Evolutionary conservation across 2,113 vertebrate species (phyloP), one percentile per base, ranked within the genome.

Genomic region (Porphyrio hochstetteri): DNA sequence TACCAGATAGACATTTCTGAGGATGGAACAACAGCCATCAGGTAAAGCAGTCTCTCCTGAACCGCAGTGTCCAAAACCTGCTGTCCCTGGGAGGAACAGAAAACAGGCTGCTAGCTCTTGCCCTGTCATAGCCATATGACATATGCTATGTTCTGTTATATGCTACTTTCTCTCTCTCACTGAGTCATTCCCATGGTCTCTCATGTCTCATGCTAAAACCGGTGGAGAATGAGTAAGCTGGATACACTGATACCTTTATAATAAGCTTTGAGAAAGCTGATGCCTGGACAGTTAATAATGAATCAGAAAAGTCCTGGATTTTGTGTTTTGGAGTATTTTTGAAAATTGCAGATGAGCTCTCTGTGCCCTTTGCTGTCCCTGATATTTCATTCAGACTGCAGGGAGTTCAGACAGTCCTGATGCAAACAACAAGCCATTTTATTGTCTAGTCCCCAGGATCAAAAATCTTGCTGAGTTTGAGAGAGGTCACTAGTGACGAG

Each of bases 181-280:
- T 38, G 40, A 61, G 10, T 35, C 25, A 50, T 57, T 90, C 11
- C 27, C 31, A 67, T 40, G 2, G 5, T 74, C 20, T 57, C 35
- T 53, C 0, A 0, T 2, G 6, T 42, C 35, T 10, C 25, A 75
- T 71, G 2, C 18, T 71, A 79, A 71, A 67, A 10, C 3, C 13
- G 68, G 5, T n/a, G 9, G 60, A 48, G 40, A 82, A 70, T 82
- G 25, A 71, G 17, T 27, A 36, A 78, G 7, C 8, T 55, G n/a
- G 27, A 61, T 48, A 16, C 10, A 75, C 8, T 1, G 1, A 1
- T 12, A 57, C 5, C 16, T 86, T 72, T 44, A 16, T 16, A 67
- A 69, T 10, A 50, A 63, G 11, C 25, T 35, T 11, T 53, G 29
- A 77, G 84, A 59, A 83, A 83, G 11, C 5, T 75, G 50, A 36